These are phyloP conservation scores for Stegastes partitus DNA, from an alignment of 2,113 vertebrate genomes.

Conservation along the genomic window DNA sequence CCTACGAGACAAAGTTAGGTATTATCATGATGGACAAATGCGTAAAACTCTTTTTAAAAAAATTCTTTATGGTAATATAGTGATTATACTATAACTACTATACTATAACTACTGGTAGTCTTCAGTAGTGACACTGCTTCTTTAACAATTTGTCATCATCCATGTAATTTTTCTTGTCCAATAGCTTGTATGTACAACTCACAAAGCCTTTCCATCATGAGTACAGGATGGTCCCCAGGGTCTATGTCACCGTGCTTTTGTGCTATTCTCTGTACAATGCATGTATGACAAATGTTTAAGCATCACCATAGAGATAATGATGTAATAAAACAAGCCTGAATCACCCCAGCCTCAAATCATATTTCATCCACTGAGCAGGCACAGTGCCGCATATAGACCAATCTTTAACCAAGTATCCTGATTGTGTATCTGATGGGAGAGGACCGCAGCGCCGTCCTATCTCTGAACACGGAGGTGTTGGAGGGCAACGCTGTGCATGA, in stretches of 20 bases:
- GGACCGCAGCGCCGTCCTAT: conserved; percentile 47
- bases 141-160: neutral
- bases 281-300: conserved; percentile 38
- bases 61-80: neutral
- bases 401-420: conserved; percentile 49
- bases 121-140: too few species aligned
- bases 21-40: neutral
- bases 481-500: conserved; percentile 59
- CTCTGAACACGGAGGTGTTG: conserved; percentile 64
- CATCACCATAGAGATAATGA: conserved; percentile 50
- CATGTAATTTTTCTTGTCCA: neutral
- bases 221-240: neutral
- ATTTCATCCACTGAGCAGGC: conserved; percentile 51
- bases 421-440: conserved; percentile 68
- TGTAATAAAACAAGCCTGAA: conserved; percentile 55
- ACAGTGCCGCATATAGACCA: conserved; percentile 31
- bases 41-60: neutral
- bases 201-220: neutral
- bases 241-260: conserved; percentile 6
- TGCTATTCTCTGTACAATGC: neutral
- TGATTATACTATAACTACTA: neutral
- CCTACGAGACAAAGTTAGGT: neutral
- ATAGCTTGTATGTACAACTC: neutral
- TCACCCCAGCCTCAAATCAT: conserved; percentile 35
- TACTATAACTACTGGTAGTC: neutral